Percentiles rank a stretch among this genome's conserved stretches.
Evolutionary conservation across 2,797 vertebrate genomes (phyloP).

Genomic region (Cottoperca gobio): DNA sequence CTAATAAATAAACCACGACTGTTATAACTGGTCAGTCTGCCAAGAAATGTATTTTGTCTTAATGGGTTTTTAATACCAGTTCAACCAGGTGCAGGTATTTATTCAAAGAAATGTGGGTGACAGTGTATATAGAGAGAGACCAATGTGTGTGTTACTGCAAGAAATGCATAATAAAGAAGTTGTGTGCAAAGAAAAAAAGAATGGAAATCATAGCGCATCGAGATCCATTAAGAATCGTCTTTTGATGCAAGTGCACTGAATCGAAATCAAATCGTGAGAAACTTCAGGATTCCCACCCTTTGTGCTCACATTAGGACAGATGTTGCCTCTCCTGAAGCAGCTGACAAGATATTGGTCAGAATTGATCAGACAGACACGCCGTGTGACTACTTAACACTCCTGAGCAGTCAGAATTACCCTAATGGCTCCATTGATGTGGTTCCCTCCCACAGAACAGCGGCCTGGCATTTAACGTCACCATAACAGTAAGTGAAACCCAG

Average conservation of each 20-base stretch:
- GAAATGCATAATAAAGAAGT: too few species aligned
- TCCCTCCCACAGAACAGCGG: conserved; percentile 48
- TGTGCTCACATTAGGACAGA: conserved; percentile 8
- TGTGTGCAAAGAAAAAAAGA: too few species aligned
- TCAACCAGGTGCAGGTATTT: too few species aligned
- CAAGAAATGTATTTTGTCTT: not conserved
- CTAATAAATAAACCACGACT: not conserved
- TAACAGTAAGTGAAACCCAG: conserved; percentile 34
- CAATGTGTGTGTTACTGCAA: not conserved
- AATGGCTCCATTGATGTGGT: conserved; percentile 54
- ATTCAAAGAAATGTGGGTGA: too few species aligned
- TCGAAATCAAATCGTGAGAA: conserved; percentile 31
- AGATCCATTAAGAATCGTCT: not conserved
- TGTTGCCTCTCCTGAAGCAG: conserved; percentile 29
- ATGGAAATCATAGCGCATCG: not conserved
- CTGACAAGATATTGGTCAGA: conserved; percentile 47
- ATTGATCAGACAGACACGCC: conserved; percentile 47
- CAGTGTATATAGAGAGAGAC: too few species aligned
- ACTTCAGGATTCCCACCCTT: conserved; percentile 12
- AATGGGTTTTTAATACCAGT: not conserved
- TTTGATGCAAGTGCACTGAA: conserved; percentile 16
- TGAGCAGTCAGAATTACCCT: conserved; percentile 34
- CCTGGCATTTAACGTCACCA: conserved; percentile 38
- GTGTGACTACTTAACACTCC: conserved; percentile 50
- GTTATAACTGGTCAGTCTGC: not conserved